A percentile compares a stretch with the other conserved stretches of the same genome.
These are phyloP conservation scores for Ischnus inquisitorius DNA, from an alignment of 2,888 invertebrate genomes.

Conservation along the genomic window DNA sequence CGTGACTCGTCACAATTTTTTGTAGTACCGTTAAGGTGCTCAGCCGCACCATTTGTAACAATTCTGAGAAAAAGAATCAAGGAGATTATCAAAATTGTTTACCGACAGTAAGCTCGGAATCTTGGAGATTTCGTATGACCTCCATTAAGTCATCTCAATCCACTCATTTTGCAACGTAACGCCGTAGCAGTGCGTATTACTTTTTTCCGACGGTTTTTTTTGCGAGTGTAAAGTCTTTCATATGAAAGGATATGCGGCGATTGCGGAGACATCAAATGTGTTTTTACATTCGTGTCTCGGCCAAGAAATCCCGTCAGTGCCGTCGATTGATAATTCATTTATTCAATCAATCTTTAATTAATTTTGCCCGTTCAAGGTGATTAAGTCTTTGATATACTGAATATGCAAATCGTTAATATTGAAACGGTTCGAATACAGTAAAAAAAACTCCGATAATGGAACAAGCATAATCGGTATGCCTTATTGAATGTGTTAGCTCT, in stretches of 20 bases:
- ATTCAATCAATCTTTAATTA: no score
- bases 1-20: conserved; percentile 97
- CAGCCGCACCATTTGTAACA: conserved; percentile 92
- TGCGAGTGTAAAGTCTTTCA: conserved; percentile 96
- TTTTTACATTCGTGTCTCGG: neutral
- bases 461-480: no score
- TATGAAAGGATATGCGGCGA: conserved; percentile 96
- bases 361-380: no score
- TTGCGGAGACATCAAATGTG: conserved; percentile 87
- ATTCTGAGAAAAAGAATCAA: conserved; percentile 87
- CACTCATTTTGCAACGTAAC: conserved; percentile 95
- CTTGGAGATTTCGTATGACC: conserved; percentile 92
- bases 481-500: no score
- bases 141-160: conserved; percentile 96
- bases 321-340: no score
- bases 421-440: no score
- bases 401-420: no score
- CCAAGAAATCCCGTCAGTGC: neutral
- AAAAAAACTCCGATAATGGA: no score
- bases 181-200: conserved; percentile 93
- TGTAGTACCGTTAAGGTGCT: conserved; percentile 97
- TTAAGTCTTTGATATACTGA: no score
- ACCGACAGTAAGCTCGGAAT: conserved; percentile 96
- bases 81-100: conserved; percentile 71
- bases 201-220: conserved; percentile 88